Base-by-base conservation (phyloP, 2,888 invertebrate species). In the Ennomos fuscantarius region DNA sequence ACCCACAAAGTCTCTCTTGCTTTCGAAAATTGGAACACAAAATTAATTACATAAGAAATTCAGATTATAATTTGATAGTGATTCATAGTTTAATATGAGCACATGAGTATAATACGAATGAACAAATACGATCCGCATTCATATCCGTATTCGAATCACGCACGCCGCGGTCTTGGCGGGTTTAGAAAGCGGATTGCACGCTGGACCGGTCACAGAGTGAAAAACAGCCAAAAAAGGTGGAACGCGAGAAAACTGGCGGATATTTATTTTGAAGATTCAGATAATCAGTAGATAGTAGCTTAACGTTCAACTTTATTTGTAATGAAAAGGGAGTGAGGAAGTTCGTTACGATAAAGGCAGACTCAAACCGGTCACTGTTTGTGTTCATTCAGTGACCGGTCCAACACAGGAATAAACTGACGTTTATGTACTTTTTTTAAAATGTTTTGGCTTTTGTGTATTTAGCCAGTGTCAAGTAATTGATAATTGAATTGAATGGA, bases 131-230 rank as follows among this genome's bases (percentile, higher is more conserved):
- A 41, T 59, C 58, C 44, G 53, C 53, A 70, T 68, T 73, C 65
- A 85, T 76, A 89, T 90, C 91, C 91, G 91, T 76, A 80, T 85
- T 72, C 69, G 70, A 70, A 80, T 77, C 89, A 89, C 88, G 87
- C 89, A 84, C 77, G 70, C 65, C 63, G 63, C 62, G 58, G 74
- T 68, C 69, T 74, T 74, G 73, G 74, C 78, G 77, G 75, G 79
- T 78, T 79, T 91, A 90, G 91, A 91, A 91, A 91, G 91, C 89
- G 84, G 82, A 77, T 73, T 73, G 84, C 84, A 73, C 78, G 82
- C 79, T 78, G 80, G 82, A 86, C 85, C 82, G 84, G 82, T 79
- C 84, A 78, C 72, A 62, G 74, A 76, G 75, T 69, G 68, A 78
- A 84, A 86, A 84, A 74, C 63, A 68, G 55, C 65, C 77, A 78